phyloP scores from a whole-genome alignment of 1,140 invertebrate species.

The Drosophila sucinea region DNA sequence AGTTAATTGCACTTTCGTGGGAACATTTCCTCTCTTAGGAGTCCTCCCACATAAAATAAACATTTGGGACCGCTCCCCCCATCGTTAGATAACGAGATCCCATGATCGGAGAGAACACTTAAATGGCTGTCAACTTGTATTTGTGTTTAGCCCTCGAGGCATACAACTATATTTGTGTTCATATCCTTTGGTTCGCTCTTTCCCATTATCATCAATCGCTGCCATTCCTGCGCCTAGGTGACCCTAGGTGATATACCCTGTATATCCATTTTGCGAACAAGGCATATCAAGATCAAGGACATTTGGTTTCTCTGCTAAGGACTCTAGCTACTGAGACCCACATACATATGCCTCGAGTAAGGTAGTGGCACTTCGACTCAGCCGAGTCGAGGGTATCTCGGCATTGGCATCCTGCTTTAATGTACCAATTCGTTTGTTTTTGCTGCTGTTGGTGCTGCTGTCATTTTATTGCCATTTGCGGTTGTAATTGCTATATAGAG shows the following conservation, averaged over 20 bases:
- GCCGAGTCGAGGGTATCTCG: not conserved
- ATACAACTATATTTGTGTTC: not conserved
- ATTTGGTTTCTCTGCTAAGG: no score
- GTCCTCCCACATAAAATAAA: no score
- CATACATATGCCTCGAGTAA: no score
- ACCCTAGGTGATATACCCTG: not conserved
- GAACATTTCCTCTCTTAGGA: no score
- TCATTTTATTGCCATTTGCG: conserved; percentile 76
- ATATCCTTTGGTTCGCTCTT: not conserved
- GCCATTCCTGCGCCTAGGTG: no score
- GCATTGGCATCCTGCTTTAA: not conserved
- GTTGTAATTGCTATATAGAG: conserved; percentile 69
- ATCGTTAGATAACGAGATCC: not conserved
- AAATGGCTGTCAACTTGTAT: conserved; percentile 3
- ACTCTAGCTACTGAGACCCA: no score
- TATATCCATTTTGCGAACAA: not conserved
- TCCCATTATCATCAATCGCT: no score
- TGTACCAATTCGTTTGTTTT: conserved; percentile 15
- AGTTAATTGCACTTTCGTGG: not conserved
- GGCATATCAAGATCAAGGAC: not conserved
- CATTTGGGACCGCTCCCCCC: no score
- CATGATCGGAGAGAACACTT: not conserved
- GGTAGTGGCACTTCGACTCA: no score
- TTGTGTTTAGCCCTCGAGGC: not conserved
- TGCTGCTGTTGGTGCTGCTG: conserved; percentile 62